These are phyloP conservation scores for Subanguina moxae DNA, from an alignment of 1,140 invertebrate genomes.

Conservation along the genomic window DNA sequence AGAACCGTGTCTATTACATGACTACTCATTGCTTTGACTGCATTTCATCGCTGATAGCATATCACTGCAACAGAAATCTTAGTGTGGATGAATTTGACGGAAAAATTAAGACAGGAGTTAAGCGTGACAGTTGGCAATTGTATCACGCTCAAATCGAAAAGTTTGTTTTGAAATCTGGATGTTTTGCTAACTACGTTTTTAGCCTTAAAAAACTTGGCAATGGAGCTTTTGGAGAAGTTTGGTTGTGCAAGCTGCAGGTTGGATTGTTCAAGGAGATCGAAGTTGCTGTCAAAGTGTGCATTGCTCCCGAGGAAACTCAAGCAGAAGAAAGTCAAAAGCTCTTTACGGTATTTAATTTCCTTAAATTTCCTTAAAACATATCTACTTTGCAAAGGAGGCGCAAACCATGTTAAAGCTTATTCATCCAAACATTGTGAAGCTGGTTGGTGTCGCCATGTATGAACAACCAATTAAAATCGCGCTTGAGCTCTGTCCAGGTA, in stretches of 20 bases:
- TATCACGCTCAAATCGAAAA: conserved; percentile 7
- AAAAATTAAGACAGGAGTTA: not conserved
- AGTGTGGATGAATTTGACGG: not conserved
- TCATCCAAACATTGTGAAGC: too few species aligned
- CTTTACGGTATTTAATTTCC: not conserved
- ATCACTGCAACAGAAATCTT: not conserved
- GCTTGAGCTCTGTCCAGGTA: too few species aligned
- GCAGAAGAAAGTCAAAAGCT: not conserved
- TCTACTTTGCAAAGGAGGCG: too few species aligned
- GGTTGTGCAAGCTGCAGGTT: not conserved
- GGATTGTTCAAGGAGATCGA: not conserved
- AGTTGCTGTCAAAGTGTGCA: conserved; percentile 2
- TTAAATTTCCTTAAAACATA: too few species aligned
- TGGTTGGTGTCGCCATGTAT: too few species aligned
- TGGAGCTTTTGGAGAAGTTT: conserved; percentile 1
- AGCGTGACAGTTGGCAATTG: conserved; percentile 3
- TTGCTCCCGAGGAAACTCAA: not conserved
- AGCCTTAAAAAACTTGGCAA: not conserved
- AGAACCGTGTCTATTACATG: not conserved
- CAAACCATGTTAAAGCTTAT: too few species aligned
- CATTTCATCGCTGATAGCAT: not conserved
- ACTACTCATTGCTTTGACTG: not conserved
- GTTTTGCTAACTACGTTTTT: not conserved
- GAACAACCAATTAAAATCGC: too few species aligned
- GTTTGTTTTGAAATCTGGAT: not conserved